Base-by-base conservation (phyloP, 2,113 vertebrate species). In the Varanus komodoensis region DNA sequence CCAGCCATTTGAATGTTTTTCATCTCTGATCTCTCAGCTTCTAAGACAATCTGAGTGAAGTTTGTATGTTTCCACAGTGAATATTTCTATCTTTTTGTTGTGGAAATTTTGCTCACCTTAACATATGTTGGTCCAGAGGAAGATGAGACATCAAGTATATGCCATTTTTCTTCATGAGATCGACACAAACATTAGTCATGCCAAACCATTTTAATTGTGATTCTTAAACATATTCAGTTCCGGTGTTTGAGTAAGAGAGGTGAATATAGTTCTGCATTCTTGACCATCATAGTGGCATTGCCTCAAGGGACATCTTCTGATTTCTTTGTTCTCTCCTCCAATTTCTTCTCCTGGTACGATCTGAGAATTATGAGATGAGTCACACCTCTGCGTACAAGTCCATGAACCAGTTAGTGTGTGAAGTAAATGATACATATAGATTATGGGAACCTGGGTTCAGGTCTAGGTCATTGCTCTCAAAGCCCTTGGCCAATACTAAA, bases 281-380 rank as follows among this genome's bases (percentile, higher is more conserved):
- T 93, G 89, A 80, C 84, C 27, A 94, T 90, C 92, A 83, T 93
- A 90, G 84, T 92, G 92, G 89, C 89, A 89, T 89, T 93, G 94
- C 97, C 97, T 96, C 95, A 91, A 97, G 96, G 97, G 96, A 96
- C 82, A 93, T 93, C 95, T 96, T 95, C 97, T 87, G 95, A 93
- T 95, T 93, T 87, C 94, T 93, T 91, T 94, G 87, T 94, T 87
- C 95, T 96, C 95, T 92, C 95, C 94, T 91, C 95, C 92, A 2
- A 90, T 94, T 95, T 93, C 97, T 95, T 96, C 95, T 96, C 97
- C 97, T 94, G 97, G 97, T 98, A 97, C 97, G 97, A 98, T 97
- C 38, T 97, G 97, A 98, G 97, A 97, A 98, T 98, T 98, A 97
- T 95, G 96, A 97, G 96, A 96, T 97, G 97, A 97, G 98, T 98